These are phyloP conservation scores for Parnassius apollo DNA, from an alignment of 2,888 invertebrate species.

Conservation along the genomic window DNA sequence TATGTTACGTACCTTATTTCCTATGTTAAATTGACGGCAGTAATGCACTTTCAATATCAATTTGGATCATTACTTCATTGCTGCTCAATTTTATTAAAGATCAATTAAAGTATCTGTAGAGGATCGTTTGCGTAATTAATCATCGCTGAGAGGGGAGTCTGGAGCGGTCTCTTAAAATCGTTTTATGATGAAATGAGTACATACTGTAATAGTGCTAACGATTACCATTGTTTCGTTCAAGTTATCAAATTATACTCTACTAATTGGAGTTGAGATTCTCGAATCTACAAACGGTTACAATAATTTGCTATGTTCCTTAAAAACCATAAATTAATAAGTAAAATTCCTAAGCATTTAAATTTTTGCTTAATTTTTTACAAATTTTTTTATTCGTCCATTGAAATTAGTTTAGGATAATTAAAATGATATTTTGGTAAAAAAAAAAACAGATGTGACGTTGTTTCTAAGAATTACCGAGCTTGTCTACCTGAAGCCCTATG, in stretches of 20 bases:
- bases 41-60: constrained; percentile 26
- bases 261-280: constrained; percentile 2
- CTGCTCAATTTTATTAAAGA: constrained; percentile 32
- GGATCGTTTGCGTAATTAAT: constrained; percentile 35
- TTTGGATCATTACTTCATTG: constrained; percentile 29
- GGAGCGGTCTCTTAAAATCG: constrained; percentile 19
- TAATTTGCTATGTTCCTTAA: too few relatives aligned
- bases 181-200: constrained; percentile 8
- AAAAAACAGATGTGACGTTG: too few relatives aligned
- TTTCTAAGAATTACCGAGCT: too few relatives aligned
- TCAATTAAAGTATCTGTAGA: constrained; percentile 34
- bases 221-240: constrained; percentile 3
- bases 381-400: too few relatives aligned
- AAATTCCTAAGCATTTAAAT: too few relatives aligned
- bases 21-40: background rate
- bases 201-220: constrained; percentile 10
- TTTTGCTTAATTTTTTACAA: too few relatives aligned
- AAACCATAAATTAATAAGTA: too few relatives aligned
- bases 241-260: background rate
- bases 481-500: too few relatives aligned
- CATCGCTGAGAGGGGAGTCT: constrained; percentile 21
- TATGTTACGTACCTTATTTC: too few relatives aligned
- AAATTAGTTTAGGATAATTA: too few relatives aligned
- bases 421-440: too few relatives aligned
- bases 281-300: too few relatives aligned